Conservation (phyloP, 1,140 invertebrate species). For the Drosophila simulans region DNA sequence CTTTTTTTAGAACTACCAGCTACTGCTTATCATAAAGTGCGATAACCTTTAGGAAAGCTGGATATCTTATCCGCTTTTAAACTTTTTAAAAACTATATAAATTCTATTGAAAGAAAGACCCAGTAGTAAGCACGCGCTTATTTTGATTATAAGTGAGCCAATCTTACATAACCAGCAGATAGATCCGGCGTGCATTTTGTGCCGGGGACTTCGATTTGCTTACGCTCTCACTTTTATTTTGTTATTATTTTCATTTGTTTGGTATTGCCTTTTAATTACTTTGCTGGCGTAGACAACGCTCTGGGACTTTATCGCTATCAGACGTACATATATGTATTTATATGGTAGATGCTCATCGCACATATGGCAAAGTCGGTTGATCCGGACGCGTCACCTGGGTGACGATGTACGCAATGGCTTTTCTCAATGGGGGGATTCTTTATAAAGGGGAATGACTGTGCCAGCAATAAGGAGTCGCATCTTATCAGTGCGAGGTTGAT, state of each 20-base stretch:
- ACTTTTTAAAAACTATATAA: background rate
- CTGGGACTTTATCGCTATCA: constrained; percentile 31
- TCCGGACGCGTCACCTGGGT: constrained; percentile 40
- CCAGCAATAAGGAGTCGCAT: constrained; percentile 9
- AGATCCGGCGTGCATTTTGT: constrained; percentile 17
- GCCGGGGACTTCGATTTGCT: constrained; percentile 7
- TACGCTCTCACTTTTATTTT: constrained; percentile 54
- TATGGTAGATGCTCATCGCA: constrained; percentile 10
- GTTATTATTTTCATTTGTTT: constrained; percentile 36
- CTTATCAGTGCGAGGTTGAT: constrained; percentile 46
- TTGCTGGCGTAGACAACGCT: constrained; percentile 32
- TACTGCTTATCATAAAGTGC: background rate
- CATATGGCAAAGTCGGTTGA: constrained; percentile 7
- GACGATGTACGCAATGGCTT: constrained; percentile 57
- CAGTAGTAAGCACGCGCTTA: constrained; percentile 25
- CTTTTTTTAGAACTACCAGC: background rate
- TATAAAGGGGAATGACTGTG: constrained; percentile 68
- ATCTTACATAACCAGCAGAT: constrained; percentile 26
- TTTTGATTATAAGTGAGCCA: background rate
- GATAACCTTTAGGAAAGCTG: background rate
- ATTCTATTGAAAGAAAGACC: background rate
- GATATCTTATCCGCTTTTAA: background rate
- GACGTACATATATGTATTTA: background rate
- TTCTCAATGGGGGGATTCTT: constrained; percentile 44
- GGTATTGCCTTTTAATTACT: constrained; percentile 44